A percentile compares a stretch with the other conserved stretches of the same genome.
phyloP scores from a whole-genome alignment of 1,140 invertebrate genomes.

The Bombus balteatus region DNA sequence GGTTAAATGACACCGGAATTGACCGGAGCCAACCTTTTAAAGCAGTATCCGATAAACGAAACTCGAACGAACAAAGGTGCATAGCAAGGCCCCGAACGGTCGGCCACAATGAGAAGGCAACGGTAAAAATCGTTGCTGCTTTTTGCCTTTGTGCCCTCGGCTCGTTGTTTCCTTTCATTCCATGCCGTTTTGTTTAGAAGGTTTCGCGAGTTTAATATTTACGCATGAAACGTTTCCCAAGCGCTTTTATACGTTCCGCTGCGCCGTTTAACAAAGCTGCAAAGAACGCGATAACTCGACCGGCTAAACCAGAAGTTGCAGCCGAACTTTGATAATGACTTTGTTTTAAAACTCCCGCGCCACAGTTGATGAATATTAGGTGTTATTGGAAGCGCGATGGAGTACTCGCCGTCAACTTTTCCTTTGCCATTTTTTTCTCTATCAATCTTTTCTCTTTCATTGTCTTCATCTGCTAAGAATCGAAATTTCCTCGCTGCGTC shows the following conservation, averaged over 20 bases:
- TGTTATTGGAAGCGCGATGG: too few relatives aligned
- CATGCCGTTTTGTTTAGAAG: background rate
- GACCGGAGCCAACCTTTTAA: slow-evolving; percentile 50
- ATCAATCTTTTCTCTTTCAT: too few relatives aligned
- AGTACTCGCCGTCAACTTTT: too few relatives aligned
- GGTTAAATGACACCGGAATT: slow-evolving; percentile 55
- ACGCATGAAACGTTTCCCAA: background rate
- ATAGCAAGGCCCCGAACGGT: slow-evolving; percentile 31
- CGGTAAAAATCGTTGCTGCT: slow-evolving; percentile 29
- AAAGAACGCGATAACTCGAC: too few relatives aligned
- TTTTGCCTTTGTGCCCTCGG: background rate
- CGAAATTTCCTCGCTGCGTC: too few relatives aligned
- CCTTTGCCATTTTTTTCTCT: too few relatives aligned
- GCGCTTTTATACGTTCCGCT: background rate
- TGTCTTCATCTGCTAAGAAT: too few relatives aligned
- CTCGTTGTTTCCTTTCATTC: background rate
- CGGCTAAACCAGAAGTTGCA: background rate
- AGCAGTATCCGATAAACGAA: slow-evolving; percentile 53
- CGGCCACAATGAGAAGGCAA: slow-evolving; percentile 24
- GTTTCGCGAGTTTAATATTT: background rate
- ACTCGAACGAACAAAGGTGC: slow-evolving; percentile 25
- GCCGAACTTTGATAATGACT: background rate
- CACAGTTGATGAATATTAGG: too few relatives aligned
- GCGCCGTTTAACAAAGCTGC: too few relatives aligned
- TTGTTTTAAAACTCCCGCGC: too few relatives aligned